Evolutionary conservation across 1,140 invertebrate species (phyloP).

Genomic region (Paraescarpia echinospica): DNA sequence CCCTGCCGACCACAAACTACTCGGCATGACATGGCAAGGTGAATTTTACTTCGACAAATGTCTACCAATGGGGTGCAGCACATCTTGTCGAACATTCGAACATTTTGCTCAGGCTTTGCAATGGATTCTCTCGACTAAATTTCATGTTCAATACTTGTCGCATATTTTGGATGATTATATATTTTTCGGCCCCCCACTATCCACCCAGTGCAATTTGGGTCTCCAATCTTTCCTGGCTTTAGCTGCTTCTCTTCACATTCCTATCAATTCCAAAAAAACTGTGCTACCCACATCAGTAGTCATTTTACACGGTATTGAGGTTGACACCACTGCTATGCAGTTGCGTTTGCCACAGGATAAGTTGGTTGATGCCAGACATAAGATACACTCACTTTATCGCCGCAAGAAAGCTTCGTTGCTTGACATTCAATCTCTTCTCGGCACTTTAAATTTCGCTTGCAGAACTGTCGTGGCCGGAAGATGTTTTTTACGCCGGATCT

Average conservation of each 20-base stretch:
- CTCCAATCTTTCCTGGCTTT: background rate
- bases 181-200: background rate
- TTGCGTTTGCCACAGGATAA: too few relatives aligned
- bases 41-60: background rate
- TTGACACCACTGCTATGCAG: too few relatives aligned
- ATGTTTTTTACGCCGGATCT: too few relatives aligned
- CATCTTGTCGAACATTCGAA: slow-evolving; percentile 7
- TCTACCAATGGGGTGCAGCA: slow-evolving; percentile 9
- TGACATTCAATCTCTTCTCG: too few relatives aligned
- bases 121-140: background rate
- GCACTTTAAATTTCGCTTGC: too few relatives aligned
- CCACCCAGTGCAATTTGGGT: background rate
- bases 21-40: background rate
- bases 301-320: too few relatives aligned
- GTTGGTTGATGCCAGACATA: too few relatives aligned
- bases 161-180: slow-evolving; percentile 14
- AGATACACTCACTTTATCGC: too few relatives aligned
- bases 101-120: slow-evolving; percentile 2
- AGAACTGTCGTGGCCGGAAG: too few relatives aligned
- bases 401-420: too few relatives aligned
- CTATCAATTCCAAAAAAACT: background rate
- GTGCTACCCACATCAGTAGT: too few relatives aligned
- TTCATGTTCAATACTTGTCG: background rate
- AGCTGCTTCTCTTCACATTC: background rate
- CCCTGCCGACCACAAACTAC: background rate